Evolutionary conservation across 2,888 invertebrate species (phyloP).

Genomic region (Sesamia inferens): DNA sequence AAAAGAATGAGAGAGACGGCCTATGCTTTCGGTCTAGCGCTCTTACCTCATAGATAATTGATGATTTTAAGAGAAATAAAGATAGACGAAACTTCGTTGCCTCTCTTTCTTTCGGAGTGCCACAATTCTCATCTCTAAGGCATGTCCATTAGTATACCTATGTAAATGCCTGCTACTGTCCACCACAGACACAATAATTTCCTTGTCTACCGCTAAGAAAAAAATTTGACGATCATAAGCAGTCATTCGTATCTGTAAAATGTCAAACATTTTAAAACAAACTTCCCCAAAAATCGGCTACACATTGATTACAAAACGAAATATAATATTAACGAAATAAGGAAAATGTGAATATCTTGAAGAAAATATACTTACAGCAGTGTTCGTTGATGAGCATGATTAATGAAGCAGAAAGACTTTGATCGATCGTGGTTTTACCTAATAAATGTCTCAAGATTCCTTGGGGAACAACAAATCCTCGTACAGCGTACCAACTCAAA

Average conservation of each 20-base stretch:
- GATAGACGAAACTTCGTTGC: too few species aligned
- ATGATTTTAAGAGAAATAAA: too few species aligned
- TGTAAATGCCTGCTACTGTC: too few species aligned
- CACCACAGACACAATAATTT: too few species aligned
- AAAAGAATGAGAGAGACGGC: too few species aligned
- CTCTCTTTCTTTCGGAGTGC: too few species aligned
- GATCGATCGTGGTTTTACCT: slow-evolving; percentile 87
- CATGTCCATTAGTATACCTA: too few species aligned
- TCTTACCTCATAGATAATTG: too few species aligned
- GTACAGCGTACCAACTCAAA: slow-evolving; percentile 71
- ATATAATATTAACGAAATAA: slow-evolving; percentile 75
- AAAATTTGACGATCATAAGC: background rate
- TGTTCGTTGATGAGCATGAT: slow-evolving; percentile 86
- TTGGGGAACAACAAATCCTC: slow-evolving; percentile 72
- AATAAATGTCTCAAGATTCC: slow-evolving; percentile 82
- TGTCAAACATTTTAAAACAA: slow-evolving; percentile 9
- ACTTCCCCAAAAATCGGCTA: slow-evolving; percentile 17
- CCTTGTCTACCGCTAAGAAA: background rate
- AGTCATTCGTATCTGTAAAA: background rate
- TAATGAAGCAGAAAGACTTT: slow-evolving; percentile 88
- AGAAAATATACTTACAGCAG: slow-evolving; percentile 77
- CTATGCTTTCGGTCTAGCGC: too few species aligned
- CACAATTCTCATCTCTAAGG: too few species aligned
- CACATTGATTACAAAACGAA: slow-evolving; percentile 54
- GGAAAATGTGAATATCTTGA: slow-evolving; percentile 80